phyloP scores from a whole-genome alignment of 2,888 invertebrate genomes.

The Boloria euphrosyne region DNA sequence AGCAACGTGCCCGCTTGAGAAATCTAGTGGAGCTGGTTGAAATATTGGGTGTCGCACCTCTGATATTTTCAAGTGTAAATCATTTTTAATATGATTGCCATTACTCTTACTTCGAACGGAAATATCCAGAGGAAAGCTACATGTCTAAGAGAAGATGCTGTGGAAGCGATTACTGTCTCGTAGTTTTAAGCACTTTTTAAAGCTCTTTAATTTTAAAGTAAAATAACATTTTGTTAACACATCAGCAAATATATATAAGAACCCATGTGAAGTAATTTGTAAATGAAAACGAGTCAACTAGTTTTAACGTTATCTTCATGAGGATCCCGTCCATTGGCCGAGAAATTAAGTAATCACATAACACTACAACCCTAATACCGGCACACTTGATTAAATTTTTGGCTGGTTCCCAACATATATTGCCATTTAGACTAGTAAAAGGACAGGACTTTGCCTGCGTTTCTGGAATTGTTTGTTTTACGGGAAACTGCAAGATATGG shows the following conservation, averaged over 20 bases:
- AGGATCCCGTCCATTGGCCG: slow-evolving; percentile 19
- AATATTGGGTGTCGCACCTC: too few species aligned
- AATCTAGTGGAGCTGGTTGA: too few species aligned
- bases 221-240: background rate
- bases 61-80: too few species aligned
- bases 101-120: too few species aligned
- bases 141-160: too few species aligned
- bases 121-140: too few species aligned
- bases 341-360: slow-evolving; percentile 18
- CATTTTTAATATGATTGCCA: too few species aligned
- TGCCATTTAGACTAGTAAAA: slow-evolving; percentile 3
- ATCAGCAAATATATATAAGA: background rate
- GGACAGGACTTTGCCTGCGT: background rate
- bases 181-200: background rate
- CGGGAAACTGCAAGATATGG: too few species aligned
- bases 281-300: slow-evolving; percentile 18
- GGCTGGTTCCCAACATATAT: slow-evolving; percentile 10
- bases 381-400: slow-evolving; percentile 21
- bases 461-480: too few species aligned
- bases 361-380: slow-evolving; percentile 9
- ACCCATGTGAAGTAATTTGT: slow-evolving; percentile 7
- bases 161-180: background rate
- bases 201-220: background rate
- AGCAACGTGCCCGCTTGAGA: too few species aligned
- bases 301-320: slow-evolving; percentile 8